phyloP scores from a whole-genome alignment of 1,140 invertebrate genomes.

The Orius insidiosus region DNA sequence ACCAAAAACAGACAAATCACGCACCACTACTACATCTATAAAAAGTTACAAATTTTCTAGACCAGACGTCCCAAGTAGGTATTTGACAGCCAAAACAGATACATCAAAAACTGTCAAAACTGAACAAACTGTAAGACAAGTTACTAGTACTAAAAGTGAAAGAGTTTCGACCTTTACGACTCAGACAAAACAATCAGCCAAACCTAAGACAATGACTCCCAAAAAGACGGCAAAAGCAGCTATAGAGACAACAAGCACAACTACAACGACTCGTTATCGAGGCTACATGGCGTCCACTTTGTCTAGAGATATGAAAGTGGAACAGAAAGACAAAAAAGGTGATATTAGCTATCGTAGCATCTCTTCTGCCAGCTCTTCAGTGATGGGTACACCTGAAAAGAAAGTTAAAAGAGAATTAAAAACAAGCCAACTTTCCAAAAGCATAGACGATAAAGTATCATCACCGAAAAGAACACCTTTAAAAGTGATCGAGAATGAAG shows the following conservation, averaged over 20 bases:
- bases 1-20: background rate
- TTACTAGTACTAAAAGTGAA: background rate
- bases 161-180: background rate
- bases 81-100: background rate
- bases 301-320: constrained; percentile 30
- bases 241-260: background rate
- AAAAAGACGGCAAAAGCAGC: background rate
- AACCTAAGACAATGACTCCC: background rate
- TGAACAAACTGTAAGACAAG: constrained; percentile 1
- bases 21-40: background rate
- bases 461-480: constrained; percentile 15
- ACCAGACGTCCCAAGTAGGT: background rate
- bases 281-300: constrained; percentile 31
- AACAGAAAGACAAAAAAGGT: constrained; percentile 18
- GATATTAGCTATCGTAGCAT: background rate
- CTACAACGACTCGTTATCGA: constrained; percentile 9
- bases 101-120: background rate
- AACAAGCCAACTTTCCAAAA: constrained; percentile 21
- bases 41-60: background rate
- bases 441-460: constrained; percentile 19
- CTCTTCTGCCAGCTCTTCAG: constrained; percentile 3
- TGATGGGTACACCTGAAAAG: constrained; percentile 5
- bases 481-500: constrained; percentile 14
- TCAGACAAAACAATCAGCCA: background rate
- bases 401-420: constrained; percentile 19